Percentiles rank a stretch among this genome's conserved stretches.
Evolutionary conservation across 1,140 invertebrate species (phyloP).

Genomic region (Pogonognathellus flavescens): DNA sequence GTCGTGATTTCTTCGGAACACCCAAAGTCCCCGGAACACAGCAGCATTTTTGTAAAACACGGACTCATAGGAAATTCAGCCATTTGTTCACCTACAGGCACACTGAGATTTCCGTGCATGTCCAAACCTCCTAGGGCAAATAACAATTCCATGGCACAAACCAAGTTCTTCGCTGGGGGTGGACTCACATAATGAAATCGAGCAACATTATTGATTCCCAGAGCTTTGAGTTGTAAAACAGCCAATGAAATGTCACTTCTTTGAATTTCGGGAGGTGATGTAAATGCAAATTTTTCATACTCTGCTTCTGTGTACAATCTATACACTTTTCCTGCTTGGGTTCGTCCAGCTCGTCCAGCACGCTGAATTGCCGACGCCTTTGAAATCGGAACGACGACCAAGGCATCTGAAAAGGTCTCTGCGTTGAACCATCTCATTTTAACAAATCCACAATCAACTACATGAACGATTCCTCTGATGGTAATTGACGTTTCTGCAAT

Average conservation of each 20-base stretch:
- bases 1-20: conserved; percentile 91
- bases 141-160: conserved; percentile 87
- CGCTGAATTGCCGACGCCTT: conserved; percentile 92
- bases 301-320: conserved; percentile 85
- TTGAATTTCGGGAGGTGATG: conserved; percentile 93
- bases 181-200: conserved; percentile 88
- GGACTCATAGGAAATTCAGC: conserved; percentile 93
- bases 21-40: conserved; percentile 84
- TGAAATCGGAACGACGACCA: conserved; percentile 88
- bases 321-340: conserved; percentile 85
- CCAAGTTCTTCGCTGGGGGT: conserved; percentile 90
- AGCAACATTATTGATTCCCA: conserved; percentile 92
- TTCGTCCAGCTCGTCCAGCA: conserved; percentile 91
- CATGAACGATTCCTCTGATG: conserved; percentile 90
- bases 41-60: conserved; percentile 88
- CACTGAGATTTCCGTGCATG: conserved; percentile 83
- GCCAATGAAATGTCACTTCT: conserved; percentile 87
- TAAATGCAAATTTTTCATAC: conserved; percentile 78
- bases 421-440: conserved; percentile 93
- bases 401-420: conserved; percentile 84
- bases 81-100: conserved; percentile 85
- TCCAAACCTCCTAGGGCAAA: conserved; percentile 90
- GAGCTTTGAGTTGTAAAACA: conserved; percentile 92
- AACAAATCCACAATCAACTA: conserved; percentile 97
- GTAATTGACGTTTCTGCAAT: conserved; percentile 97